These are phyloP conservation scores for Timandra comae DNA, from an alignment of 2,888 invertebrate species.

Conservation along the genomic window DNA sequence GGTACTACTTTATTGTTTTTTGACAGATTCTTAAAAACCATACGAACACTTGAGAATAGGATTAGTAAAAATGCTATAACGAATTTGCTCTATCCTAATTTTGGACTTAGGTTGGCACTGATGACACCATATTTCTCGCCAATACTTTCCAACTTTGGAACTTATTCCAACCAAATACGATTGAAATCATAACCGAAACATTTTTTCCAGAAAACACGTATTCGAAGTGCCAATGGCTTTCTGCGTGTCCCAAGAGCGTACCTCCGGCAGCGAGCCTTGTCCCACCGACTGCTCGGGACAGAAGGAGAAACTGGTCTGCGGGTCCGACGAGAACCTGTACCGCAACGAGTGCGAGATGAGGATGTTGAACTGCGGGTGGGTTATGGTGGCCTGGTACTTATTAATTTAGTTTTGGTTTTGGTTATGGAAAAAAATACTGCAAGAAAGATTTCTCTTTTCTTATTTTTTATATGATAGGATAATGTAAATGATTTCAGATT, in stretches of 20 bases:
- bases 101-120: too few relatives aligned
- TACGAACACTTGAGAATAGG: too few relatives aligned
- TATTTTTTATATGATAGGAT: too few relatives aligned
- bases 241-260: conserved; percentile 87
- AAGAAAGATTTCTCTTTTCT: too few relatives aligned
- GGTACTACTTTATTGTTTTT: too few relatives aligned
- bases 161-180: background rate
- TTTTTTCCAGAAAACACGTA: conserved; percentile 85
- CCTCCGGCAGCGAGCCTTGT: conserved; percentile 81
- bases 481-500: conserved; percentile 3
- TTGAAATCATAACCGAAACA: too few relatives aligned
- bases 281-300: conserved; percentile 85
- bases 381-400: conserved; percentile 1
- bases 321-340: conserved; percentile 92
- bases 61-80: too few relatives aligned
- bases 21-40: too few relatives aligned
- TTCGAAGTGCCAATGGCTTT: conserved; percentile 95
- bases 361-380: conserved; percentile 92
- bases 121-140: too few relatives aligned
- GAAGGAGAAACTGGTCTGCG: conserved; percentile 86
- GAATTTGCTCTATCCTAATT: too few relatives aligned
- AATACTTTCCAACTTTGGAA: background rate
- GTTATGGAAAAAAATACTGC: too few relatives aligned
- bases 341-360: conserved; percentile 92
- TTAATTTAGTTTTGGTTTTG: too few relatives aligned